phyloP scores from a whole-genome alignment of 2,888 invertebrate species.

The Caenorhabditis zanzibari region DNA sequence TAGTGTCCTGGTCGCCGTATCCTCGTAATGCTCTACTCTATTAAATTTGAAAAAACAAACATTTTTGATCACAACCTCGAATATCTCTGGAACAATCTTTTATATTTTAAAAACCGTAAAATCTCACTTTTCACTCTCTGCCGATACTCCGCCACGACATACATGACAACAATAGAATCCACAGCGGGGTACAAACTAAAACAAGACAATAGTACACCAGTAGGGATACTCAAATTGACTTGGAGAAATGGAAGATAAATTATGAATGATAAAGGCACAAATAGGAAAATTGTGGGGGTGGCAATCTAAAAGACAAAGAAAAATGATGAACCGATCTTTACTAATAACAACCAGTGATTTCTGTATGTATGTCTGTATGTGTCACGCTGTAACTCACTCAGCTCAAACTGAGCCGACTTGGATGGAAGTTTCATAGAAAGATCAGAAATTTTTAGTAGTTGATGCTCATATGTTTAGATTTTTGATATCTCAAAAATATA shows the following conservation, averaged over 20 bases:
- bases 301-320: conserved; percentile 18
- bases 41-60: neutral
- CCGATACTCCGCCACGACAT: conserved; percentile 32
- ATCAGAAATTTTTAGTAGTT: no score
- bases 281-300: conserved; percentile 31
- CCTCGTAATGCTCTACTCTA: neutral
- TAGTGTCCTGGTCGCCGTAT: neutral
- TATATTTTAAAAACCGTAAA: neutral
- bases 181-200: conserved; percentile 39
- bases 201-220: conserved; percentile 17
- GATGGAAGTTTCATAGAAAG: no score
- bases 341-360: no score
- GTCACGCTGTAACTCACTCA: no score
- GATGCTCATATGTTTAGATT: no score
- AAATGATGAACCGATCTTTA: neutral
- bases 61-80: neutral
- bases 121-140: conserved; percentile 1
- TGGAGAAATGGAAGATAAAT: conserved; percentile 39
- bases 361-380: no score
- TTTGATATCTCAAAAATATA: no score
- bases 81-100: neutral
- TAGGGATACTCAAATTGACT: conserved; percentile 16
- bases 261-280: conserved; percentile 21
- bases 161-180: conserved; percentile 35
- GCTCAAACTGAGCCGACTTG: no score